A percentile compares a stretch with the other conserved stretches of the same genome.
Evolutionary conservation across 2,113 vertebrate species (phyloP).

Genomic region (Oncorhynchus kisutch): DNA sequence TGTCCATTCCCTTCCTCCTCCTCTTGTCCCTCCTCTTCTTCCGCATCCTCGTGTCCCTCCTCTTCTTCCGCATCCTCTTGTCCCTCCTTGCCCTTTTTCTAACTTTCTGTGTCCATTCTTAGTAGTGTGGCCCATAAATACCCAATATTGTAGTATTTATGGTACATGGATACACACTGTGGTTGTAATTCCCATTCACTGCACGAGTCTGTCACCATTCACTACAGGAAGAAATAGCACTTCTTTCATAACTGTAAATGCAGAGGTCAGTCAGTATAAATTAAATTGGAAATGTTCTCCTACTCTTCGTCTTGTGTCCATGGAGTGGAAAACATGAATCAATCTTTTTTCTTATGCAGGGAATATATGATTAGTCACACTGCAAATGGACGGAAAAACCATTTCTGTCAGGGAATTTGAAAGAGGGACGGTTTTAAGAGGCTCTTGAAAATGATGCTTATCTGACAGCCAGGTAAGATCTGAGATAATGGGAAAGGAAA

Average conservation of each 20-base stretch:
- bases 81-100: background rate
- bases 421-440: conserved; percentile 54
- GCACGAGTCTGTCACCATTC: background rate
- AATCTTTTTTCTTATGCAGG: background rate
- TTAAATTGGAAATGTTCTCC: background rate
- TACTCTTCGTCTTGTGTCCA: conserved; percentile 5
- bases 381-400: conserved; percentile 56
- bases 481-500: conserved; percentile 52
- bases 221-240: background rate
- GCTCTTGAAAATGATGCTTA: conserved; percentile 48
- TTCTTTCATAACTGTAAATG: background rate
- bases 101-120: background rate
- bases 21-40: no score
- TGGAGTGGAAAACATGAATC: conserved; percentile 20
- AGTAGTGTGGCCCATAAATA: background rate
- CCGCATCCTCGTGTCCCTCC: background rate
- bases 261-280: background rate
- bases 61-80: no score
- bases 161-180: background rate
- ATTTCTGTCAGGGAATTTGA: conserved; percentile 63
- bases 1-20: no score
- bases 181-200: background rate
- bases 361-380: conserved; percentile 52
- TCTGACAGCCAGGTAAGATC: conserved; percentile 58
- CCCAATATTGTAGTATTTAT: background rate